A percentile compares a stretch with the other conserved stretches of the same genome.
Conservation (phyloP, 2,797 vertebrate genomes). For the Hyperoplus immaculatus region DNA sequence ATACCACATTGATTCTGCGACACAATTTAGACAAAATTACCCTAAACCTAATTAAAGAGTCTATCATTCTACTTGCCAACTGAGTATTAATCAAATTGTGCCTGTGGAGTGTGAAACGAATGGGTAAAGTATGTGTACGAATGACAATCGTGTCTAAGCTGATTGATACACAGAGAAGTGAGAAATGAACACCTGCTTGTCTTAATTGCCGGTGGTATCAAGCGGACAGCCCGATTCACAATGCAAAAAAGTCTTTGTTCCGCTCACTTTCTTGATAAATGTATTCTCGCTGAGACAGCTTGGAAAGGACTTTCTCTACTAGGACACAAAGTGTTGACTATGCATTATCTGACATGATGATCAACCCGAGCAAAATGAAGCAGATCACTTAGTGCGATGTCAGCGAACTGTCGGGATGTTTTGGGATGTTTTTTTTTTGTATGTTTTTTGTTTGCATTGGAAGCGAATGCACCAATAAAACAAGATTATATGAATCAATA, state of each 20-base stretch:
- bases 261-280: constrained; percentile 38
- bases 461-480: constrained; percentile 23
- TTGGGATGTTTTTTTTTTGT: background rate
- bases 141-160: constrained; percentile 13
- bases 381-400: constrained; percentile 18
- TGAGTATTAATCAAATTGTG: constrained; percentile 17
- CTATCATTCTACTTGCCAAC: background rate
- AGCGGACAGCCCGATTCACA: constrained; percentile 37
- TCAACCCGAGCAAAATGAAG: constrained; percentile 35
- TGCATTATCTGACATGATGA: constrained; percentile 26
- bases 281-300: constrained; percentile 29
- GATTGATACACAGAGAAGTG: constrained; percentile 31
- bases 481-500: constrained; percentile 52
- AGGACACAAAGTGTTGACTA: constrained; percentile 45
- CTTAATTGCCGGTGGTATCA: constrained; percentile 52
- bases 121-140: constrained; percentile 33
- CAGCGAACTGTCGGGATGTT: constrained; percentile 12
- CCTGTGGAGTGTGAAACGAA: constrained; percentile 29
- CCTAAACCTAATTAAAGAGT: background rate
- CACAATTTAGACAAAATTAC: constrained; percentile 2
- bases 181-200: constrained; percentile 55
- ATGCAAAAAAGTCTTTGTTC: constrained; percentile 21
- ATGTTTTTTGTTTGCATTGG: constrained; percentile 40
- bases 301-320: constrained; percentile 41
- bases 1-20: background rate